phyloP scores from a whole-genome alignment of 2,113 vertebrate genomes.

The Pithys albifrons region DNA sequence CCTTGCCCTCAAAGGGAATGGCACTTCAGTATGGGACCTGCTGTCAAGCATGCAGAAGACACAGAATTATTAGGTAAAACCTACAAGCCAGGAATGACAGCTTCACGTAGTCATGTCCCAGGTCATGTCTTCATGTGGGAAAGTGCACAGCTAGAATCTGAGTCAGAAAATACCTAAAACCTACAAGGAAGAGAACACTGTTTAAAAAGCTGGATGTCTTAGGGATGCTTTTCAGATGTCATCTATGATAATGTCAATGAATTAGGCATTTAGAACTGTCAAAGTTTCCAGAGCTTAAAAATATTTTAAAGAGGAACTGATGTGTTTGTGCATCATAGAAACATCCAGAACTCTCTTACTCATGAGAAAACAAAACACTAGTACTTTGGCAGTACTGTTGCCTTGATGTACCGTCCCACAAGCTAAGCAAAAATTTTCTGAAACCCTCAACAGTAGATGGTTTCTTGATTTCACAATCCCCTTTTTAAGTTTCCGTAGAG shows the following conservation, averaged over 20 bases:
- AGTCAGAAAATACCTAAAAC: not conserved
- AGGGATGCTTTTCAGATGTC: not conserved
- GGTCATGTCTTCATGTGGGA: rapidly evolving
- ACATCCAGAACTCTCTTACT: not conserved
- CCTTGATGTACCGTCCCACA: not conserved
- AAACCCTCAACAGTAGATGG: not conserved
- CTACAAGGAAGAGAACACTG: not conserved
- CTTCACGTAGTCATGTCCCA: not conserved
- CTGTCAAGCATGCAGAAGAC: not conserved
- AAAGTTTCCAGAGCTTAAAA: not conserved
- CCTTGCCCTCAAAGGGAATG: not conserved
- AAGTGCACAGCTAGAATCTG: rapidly evolving
- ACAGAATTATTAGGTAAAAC: not conserved
- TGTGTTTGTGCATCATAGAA: not conserved
- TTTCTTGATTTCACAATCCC: not conserved
- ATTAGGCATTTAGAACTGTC: not conserved
- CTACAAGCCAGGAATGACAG: not conserved
- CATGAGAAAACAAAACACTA: not conserved
- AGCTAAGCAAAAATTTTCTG: not conserved
- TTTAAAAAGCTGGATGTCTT: not conserved
- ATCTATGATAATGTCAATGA: not conserved
- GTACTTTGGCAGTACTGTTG: not conserved
- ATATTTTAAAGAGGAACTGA: not conserved
- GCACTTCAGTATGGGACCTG: not conserved
- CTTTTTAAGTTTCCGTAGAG: not conserved